A percentile compares a stretch with the other conserved stretches of the same genome.
Evolutionary conservation across 1,140 invertebrate species (phyloP).

Genomic region (Leptopilina boulardi): DNA sequence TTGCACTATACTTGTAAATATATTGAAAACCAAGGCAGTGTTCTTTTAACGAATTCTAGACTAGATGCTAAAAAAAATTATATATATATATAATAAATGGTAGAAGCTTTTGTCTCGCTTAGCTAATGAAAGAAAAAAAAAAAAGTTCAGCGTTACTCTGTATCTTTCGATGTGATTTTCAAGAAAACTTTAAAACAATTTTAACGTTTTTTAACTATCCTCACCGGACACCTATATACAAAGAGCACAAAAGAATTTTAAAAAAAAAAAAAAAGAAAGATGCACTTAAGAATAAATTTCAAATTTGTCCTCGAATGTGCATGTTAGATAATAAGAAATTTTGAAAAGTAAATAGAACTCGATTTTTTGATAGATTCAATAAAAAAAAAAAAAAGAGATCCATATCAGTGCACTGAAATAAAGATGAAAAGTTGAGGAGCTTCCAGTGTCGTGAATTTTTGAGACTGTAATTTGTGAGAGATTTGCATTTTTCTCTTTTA

Average conservation of each 20-base stretch:
- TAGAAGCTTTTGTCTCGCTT: constrained; percentile 32
- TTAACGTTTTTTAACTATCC: constrained; percentile 30
- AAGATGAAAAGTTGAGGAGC: constrained; percentile 12
- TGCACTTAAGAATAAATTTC: constrained; percentile 29
- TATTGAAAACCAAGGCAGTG: constrained; percentile 29
- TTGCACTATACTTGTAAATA: constrained; percentile 30
- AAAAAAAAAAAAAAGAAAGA: neutral
- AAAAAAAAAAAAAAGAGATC: neutral
- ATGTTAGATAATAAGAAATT: constrained; percentile 7
- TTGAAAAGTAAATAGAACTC: neutral
- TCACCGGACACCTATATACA: constrained; percentile 22
- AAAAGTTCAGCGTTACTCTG: constrained; percentile 29
- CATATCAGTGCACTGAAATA: constrained; percentile 32
- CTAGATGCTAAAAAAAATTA: constrained; percentile 41
- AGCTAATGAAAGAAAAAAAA: constrained; percentile 3
- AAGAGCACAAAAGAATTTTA: constrained; percentile 15
- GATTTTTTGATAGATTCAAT: constrained; percentile 22
- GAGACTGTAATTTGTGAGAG: constrained; percentile 3
- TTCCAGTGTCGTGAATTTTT: constrained; percentile 21
- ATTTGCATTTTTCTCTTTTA: constrained; percentile 1
- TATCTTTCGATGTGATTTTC: constrained; percentile 33
- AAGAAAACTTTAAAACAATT: constrained; percentile 32
- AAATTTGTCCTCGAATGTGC: constrained; percentile 25
- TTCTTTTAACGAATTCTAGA: constrained; percentile 29
- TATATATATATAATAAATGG: constrained; percentile 45